A percentile compares a stretch with the other conserved stretches of the same genome.
phyloP scores from a whole-genome alignment of 2,797 vertebrate species.

The Xenentodon cancila region DNA sequence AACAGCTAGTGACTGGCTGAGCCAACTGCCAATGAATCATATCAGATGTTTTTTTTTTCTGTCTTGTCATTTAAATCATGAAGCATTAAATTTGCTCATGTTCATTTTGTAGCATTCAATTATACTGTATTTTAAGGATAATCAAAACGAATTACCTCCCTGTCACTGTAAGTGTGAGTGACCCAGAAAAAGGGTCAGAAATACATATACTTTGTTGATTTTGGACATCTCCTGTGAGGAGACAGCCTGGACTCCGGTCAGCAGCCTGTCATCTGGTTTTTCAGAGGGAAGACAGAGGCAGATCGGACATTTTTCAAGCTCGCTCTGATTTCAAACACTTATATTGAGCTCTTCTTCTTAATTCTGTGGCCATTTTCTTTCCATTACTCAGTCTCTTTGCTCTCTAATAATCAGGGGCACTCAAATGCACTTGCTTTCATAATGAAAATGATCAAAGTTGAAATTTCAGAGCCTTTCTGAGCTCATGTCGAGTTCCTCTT shows the following conservation, averaged over 20 bases:
- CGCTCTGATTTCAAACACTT: constrained; percentile 7
- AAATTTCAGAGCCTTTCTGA: constrained; percentile 35
- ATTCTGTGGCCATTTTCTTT: constrained; percentile 26
- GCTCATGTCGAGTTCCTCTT: constrained; percentile 45
- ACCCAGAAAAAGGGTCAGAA: too few species aligned
- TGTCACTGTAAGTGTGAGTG: too few species aligned
- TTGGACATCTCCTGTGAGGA: constrained; percentile 9
- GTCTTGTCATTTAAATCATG: too few species aligned
- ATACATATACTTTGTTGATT: constrained; percentile 5
- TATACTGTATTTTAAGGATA: too few species aligned
- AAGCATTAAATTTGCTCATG: too few species aligned
- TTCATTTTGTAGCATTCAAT: too few species aligned
- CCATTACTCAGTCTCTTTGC: constrained; percentile 21
- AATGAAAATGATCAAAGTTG: constrained; percentile 14
- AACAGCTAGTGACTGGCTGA: too few species aligned
- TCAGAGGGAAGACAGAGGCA: constrained; percentile 13
- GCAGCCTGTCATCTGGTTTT: constrained; percentile 23
- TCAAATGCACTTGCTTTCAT: constrained; percentile 22
- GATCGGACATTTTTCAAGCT: constrained; percentile 31
- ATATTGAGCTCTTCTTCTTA: constrained; percentile 15
- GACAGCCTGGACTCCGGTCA: too few species aligned
- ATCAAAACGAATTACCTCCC: too few species aligned
- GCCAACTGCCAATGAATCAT: too few species aligned
- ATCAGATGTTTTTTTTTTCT: too few species aligned
- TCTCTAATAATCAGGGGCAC: constrained; percentile 36